Evolutionary conservation across 2,113 vertebrate genomes (phyloP).

Genomic region (Urocitellus parryii): DNA sequence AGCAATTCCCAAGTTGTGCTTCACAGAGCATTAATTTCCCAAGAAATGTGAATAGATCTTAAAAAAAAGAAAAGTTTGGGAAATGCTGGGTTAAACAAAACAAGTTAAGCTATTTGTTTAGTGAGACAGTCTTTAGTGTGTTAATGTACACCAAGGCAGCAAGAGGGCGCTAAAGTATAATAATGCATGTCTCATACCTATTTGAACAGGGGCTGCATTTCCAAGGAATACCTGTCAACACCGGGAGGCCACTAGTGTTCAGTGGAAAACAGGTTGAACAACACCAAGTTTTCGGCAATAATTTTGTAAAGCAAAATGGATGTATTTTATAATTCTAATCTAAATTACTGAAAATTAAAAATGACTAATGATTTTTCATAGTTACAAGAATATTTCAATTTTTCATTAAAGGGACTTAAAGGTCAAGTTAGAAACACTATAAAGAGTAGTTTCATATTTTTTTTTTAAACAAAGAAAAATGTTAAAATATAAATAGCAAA

Average conservation of each 20-base stretch:
- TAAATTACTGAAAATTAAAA: conserved; percentile 50
- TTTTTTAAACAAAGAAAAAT: conserved; percentile 43
- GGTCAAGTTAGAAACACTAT: conserved; percentile 43
- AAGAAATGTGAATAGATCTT: conserved; percentile 49
- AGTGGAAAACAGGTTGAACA: conserved; percentile 11
- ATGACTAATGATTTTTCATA: conserved; percentile 19
- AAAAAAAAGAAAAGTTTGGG: not conserved
- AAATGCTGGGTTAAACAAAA: conserved; percentile 59
- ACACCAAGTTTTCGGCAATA: not conserved
- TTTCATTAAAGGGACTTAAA: conserved; percentile 52
- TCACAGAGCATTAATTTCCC: conserved; percentile 37
- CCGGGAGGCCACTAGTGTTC: not conserved
- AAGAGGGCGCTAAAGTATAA: conserved; percentile 56
- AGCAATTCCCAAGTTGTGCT: conserved; percentile 46
- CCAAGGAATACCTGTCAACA: conserved; percentile 38
- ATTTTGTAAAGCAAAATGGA: conserved; percentile 27
- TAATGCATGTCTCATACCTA: conserved; percentile 26
- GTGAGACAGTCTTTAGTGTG: conserved; percentile 10
- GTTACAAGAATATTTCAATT: conserved; percentile 12
- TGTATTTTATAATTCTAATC: conserved; percentile 50
- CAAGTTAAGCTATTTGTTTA: not conserved
- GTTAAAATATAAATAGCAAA: conserved; percentile 2
- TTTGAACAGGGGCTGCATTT: conserved; percentile 32
- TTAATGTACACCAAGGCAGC: conserved; percentile 25
- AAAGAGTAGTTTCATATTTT: not conserved